Evolutionary conservation across 1,140 invertebrate genomes (phyloP), one percentile per base, ranked within the genome.

Genomic region (Scylla paramamosain): DNA sequence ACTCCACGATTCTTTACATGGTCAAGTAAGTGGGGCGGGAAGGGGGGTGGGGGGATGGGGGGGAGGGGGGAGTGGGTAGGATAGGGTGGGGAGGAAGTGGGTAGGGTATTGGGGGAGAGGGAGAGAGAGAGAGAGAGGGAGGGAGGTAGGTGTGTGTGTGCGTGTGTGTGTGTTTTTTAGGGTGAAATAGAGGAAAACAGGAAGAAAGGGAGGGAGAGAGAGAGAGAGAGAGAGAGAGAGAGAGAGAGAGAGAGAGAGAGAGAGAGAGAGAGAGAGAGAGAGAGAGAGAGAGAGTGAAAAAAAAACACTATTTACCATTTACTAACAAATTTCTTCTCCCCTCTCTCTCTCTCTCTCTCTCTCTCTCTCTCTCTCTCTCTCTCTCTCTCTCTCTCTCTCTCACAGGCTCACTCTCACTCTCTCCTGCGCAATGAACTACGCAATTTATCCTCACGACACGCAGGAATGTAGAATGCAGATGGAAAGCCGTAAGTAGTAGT

Each of bases 361-460:
- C 45, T 94, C 95, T 28, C 83, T 96, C 48, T 94, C 95, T 16
- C 97, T 99, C 14, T 99, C 98, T 77, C 67, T n/a, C 25, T 77
- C 67, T n/a, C 25, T 77, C 77, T 86, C 59, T 28, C 39, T 16
- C 91, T 88, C 59, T 8, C 46, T 0, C 39, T 10, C 29, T 20
- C 25, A 16, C 93, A 96, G 95, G 48, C 46, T 96, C 46, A 96
- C 95, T 28, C 83, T 96, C 48, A 96, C 95, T 8, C 97, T 99
- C 14, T 99, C 98, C 8, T 99, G 98, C 96, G 98, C 98, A 4
- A 99, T 99, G 98, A 99, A 99, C 97, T 99, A 99, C 97, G 98
- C 98, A 96, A 98, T 99, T 91, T 99, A 99, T 96, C 98, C 98
- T 0, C 98, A 99, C 96, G 98, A 99, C 96, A 99, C 98, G 0